Base-by-base conservation (phyloP, 2,888 invertebrate genomes). In the Drosophila subquinaria region DNA sequence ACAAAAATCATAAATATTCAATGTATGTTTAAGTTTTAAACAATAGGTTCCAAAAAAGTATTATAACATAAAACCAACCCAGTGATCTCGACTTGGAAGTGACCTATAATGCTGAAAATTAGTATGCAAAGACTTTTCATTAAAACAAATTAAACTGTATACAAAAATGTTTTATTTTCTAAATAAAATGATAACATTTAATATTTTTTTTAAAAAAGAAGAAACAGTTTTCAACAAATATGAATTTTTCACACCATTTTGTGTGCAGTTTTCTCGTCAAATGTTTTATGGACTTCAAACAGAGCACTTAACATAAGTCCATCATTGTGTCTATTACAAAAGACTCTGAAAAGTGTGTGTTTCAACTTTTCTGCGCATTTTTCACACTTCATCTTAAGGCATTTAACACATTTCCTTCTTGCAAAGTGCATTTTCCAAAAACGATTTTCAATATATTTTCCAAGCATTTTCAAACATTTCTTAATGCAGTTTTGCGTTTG, bases 361-460 rank as follows among this genome's bases (percentile, higher is more conserved):
- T 20, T 50, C 33, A 30, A 38, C 3, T 33, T 51, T 55, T 52
- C 48, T 6, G 15, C 23, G 17, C 61, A 61, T 59, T 61, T 40
- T 61, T 77, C 73, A 69, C 76, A 77, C 76, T 45, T 57, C 60
- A 60, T 73, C 35, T 60, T 13, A 23, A 47, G 42, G 55, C 69
- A 74, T 74, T 74, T 61, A 42, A 64, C 55, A 52, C 64, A 69
- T 64, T 59, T 42, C 15, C 11, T 15, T 27, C 55, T 17, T 8
- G 36, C 55, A 43, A 60, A 74, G 55, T 74, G 69, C 56, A 67
- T 69, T 74, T 62, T 11, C n/a, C n/a, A 40, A 52, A 42, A 57
- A 42, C 36, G 45, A 20, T 57, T 52, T 57, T 15, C 8, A 11
- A 68, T 8, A 57, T 45, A 42, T 56, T 35, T 51, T 40, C 20